Conservation (phyloP, 2,797 vertebrate genomes). For the Momotus momota region DNA sequence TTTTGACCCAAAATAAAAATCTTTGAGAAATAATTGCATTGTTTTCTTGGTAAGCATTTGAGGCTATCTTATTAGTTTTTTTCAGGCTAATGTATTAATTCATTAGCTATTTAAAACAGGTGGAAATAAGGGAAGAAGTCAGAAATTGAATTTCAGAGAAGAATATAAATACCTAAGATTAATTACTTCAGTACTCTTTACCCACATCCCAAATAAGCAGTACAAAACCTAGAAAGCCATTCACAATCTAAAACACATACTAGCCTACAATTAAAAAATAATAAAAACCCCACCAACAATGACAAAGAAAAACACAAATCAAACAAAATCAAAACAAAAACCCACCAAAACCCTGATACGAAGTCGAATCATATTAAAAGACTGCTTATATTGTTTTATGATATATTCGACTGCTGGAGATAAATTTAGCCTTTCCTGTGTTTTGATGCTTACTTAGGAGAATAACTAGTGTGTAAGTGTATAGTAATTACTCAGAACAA, state of each 20-base stretch:
- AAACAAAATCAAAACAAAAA: background rate
- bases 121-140: background rate
- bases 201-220: rapidly evolving
- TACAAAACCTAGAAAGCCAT: background rate
- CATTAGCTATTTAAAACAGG: background rate
- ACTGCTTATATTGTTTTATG: background rate
- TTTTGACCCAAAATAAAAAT: background rate
- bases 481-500: background rate
- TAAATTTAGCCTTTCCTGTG: background rate
- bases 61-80: background rate
- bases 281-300: too few relatives aligned
- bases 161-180: background rate
- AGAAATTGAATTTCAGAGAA: background rate
- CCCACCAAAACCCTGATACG: rapidly evolving
- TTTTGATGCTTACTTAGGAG: background rate
- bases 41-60: background rate
- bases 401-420: rapidly evolving
- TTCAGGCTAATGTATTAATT: background rate
- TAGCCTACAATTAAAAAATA: too few relatives aligned
- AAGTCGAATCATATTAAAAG: background rate
- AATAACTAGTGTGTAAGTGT: background rate
- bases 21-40: background rate
- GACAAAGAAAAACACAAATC: too few relatives aligned
- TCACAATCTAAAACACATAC: background rate
- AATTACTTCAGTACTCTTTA: background rate